Percentiles rank a stretch among this genome's conserved stretches.
Evolutionary conservation across 1,140 invertebrate genomes (phyloP).

Genomic region (Drosophila erecta): DNA sequence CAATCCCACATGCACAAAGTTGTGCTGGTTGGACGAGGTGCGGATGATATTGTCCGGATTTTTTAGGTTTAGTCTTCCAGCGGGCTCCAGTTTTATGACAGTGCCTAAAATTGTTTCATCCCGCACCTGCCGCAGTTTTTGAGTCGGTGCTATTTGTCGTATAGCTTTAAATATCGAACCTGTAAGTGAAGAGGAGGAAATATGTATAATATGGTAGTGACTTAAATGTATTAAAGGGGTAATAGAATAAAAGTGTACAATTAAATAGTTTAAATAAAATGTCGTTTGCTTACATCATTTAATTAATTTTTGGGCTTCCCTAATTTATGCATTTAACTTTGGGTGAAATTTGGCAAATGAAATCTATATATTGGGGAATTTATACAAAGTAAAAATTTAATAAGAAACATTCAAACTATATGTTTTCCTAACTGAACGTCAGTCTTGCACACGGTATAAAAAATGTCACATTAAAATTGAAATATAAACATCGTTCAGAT

Average conservation of each 20-base stretch:
- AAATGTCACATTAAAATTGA: no score
- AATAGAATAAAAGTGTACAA: not conserved
- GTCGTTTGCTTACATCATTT: no score
- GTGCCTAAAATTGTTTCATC: not conserved
- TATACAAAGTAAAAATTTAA: no score
- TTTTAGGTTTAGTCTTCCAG: constrained; percentile 2
- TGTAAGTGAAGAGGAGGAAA: not conserved
- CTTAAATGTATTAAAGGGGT: no score
- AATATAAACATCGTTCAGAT: no score
- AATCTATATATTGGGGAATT: no score
- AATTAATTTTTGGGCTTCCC: no score
- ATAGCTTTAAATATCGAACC: not conserved
- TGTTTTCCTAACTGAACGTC: no score
- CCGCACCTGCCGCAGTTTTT: not conserved
- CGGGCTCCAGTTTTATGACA: not conserved
- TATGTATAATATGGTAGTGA: not conserved
- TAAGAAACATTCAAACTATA: no score
- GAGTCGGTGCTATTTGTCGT: not conserved
- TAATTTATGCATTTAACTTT: no score
- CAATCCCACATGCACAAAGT: constrained; percentile 57
- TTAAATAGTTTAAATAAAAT: not conserved
- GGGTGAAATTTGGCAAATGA: no score
- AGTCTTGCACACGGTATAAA: no score
- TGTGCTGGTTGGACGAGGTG: constrained; percentile 56
- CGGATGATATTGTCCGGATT: constrained; percentile 21